Percentiles rank a stretch among this genome's conserved stretches.
These are phyloP conservation scores for Uropetala carovei DNA, from an alignment of 2,888 invertebrate species.

Conservation along the genomic window DNA sequence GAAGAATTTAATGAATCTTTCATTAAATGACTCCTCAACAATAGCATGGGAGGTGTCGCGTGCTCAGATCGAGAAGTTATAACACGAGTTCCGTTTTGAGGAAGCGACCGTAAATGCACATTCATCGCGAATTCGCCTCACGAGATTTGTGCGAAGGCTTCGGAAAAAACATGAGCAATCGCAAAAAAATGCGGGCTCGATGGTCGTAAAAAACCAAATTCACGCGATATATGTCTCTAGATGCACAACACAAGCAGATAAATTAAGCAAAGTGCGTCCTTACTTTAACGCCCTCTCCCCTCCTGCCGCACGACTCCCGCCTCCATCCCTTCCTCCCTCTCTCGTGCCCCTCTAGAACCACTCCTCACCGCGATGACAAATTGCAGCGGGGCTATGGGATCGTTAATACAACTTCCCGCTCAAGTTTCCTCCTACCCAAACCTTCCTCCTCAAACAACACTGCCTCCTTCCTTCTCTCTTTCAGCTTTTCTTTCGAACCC, in stretches of 20 bases:
- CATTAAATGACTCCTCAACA: too few relatives aligned
- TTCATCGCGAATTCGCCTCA: too few relatives aligned
- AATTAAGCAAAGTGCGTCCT: conserved; percentile 23
- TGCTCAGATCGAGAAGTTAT: too few relatives aligned
- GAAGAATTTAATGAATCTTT: too few relatives aligned
- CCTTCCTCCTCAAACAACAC: conserved; percentile 16
- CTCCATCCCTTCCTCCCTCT: neutral
- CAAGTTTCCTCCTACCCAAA: neutral
- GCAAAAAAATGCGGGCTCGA: neutral
- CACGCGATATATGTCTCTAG: neutral
- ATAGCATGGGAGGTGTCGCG: too few relatives aligned
- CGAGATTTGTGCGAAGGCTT: too few relatives aligned
- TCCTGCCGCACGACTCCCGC: too few relatives aligned
- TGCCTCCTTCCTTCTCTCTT: neutral
- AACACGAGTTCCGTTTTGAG: too few relatives aligned
- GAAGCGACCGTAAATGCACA: too few relatives aligned
- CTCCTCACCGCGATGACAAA: neutral
- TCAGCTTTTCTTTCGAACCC: neutral
- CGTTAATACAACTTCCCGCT: conserved; percentile 23
- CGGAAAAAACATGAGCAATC: neutral
- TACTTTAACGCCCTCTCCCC: neutral
- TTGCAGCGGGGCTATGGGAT: neutral
- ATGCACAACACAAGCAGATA: neutral
- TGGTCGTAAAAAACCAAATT: neutral
- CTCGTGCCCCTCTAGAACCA: neutral